These are phyloP conservation scores for Cosmia pyralina DNA, from an alignment of 2,888 invertebrate genomes.

Conservation along the genomic window DNA sequence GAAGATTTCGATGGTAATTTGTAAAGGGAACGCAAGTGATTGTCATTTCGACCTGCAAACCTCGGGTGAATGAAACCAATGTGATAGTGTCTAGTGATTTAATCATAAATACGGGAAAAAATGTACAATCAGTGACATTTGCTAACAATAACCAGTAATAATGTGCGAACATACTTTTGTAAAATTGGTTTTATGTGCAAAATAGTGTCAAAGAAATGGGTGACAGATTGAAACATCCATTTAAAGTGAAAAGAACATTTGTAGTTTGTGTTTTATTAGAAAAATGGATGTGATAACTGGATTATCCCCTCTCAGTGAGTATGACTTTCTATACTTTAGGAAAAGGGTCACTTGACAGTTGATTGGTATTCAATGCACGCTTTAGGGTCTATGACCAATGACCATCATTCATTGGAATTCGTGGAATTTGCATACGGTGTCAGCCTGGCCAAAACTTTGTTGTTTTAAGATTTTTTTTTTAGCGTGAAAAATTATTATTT, in stretches of 20 bases:
- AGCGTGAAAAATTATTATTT: neutral
- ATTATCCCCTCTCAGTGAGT: conserved; percentile 85
- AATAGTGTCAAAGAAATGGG: conserved; percentile 86
- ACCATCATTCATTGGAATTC: conserved; percentile 59
- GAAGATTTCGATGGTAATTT: conserved; percentile 13
- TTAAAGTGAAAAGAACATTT: conserved; percentile 84
- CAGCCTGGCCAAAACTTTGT: conserved; percentile 21
- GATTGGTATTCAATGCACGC: conserved; percentile 57
- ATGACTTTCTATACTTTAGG: conserved; percentile 63
- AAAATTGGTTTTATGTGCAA: conserved; percentile 64
- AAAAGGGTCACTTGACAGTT: conserved; percentile 58
- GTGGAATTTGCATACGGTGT: conserved; percentile 43
- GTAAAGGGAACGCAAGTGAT: conserved; percentile 41
- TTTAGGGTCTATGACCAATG: conserved; percentile 57
- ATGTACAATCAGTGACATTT: conserved; percentile 77
- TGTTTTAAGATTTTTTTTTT: neutral
- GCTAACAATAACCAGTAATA: conserved; percentile 63
- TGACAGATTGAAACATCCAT: conserved; percentile 86
- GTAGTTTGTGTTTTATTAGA: conserved; percentile 67
- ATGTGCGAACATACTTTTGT: conserved; percentile 64
- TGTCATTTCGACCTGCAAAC: conserved; percentile 53
- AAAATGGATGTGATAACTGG: conserved; percentile 87
- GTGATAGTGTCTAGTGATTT: conserved; percentile 68
- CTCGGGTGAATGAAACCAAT: conserved; percentile 72
- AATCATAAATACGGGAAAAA: conserved; percentile 80